A percentile compares a stretch with the other conserved stretches of the same genome.
These are phyloP conservation scores for Coluber constrictor DNA, from an alignment of 2,797 vertebrate species.

Conservation along the genomic window DNA sequence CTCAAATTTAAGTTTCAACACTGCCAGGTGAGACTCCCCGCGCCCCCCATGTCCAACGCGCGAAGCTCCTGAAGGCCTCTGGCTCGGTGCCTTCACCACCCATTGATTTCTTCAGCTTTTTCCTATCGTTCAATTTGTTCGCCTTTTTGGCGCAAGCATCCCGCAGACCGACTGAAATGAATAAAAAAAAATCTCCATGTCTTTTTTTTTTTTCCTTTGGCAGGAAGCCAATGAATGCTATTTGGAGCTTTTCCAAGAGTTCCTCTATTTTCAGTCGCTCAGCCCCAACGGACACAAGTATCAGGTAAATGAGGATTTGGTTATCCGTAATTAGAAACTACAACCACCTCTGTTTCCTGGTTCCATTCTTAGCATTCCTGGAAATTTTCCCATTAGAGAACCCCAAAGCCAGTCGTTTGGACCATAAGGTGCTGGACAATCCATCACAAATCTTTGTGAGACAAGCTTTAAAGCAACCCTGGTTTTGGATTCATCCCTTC, in stretches of 20 bases:
- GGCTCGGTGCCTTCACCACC: fast-evolving
- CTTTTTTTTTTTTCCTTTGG: constrained; percentile 16
- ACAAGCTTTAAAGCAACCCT: background rate
- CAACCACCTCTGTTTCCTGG: no score
- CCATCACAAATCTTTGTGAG: background rate
- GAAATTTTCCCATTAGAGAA: background rate
- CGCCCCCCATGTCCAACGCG: background rate
- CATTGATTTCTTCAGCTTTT: no score
- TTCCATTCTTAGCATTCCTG: no score
- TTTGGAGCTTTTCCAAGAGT: constrained; percentile 91
- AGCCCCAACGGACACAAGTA: constrained; percentile 85
- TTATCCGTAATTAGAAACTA: background rate
- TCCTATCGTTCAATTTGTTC: background rate
- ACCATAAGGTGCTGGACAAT: no score
- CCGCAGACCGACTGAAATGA: no score
- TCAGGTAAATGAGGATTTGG: constrained; percentile 77
- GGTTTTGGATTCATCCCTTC: background rate
- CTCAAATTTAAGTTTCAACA: constrained; percentile 90
- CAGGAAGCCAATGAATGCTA: constrained; percentile 92
- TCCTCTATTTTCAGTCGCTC: constrained; percentile 91
- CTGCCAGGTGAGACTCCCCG: constrained; percentile 79
- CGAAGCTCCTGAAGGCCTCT: background rate
- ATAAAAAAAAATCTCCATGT: background rate
- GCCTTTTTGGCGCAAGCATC: no score
- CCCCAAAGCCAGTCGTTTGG: background rate